phyloP scores from a whole-genome alignment of 2,113 vertebrate genomes.

The Setophaga coronata region DNA sequence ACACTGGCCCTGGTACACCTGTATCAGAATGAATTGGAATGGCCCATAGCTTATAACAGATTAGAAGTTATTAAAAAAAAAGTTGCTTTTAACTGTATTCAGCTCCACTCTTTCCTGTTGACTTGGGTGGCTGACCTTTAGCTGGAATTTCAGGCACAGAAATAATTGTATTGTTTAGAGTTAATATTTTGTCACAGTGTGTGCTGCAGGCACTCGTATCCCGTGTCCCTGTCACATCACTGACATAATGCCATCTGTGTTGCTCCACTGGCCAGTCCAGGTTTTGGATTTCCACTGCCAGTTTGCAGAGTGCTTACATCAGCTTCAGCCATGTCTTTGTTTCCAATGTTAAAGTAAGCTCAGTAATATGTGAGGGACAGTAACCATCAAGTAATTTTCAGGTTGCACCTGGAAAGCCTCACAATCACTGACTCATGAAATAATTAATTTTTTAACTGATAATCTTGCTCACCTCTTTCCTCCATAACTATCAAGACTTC shows the following conservation, averaged over 20 bases:
- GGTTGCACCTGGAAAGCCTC: neutral
- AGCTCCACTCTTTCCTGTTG: neutral
- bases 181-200: accelerated
- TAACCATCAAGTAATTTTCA: neutral
- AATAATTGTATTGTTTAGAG: neutral
- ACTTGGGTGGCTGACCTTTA: neutral
- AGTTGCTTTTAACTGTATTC: neutral
- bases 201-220: neutral
- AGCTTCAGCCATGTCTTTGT: neutral
- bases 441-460: neutral
- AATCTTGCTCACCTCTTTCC: neutral
- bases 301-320: neutral
- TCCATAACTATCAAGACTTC: neutral
- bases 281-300: neutral
- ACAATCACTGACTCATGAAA: neutral
- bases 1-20: neutral
- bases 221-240: neutral
- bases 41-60: neutral
- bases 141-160: neutral
- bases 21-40: neutral
- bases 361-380: neutral
- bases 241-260: neutral
- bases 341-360: neutral
- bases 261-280: neutral
- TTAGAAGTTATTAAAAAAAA: neutral